Base-by-base conservation (phyloP, 2,888 invertebrate species). In the Malthinus flaveolus region DNA sequence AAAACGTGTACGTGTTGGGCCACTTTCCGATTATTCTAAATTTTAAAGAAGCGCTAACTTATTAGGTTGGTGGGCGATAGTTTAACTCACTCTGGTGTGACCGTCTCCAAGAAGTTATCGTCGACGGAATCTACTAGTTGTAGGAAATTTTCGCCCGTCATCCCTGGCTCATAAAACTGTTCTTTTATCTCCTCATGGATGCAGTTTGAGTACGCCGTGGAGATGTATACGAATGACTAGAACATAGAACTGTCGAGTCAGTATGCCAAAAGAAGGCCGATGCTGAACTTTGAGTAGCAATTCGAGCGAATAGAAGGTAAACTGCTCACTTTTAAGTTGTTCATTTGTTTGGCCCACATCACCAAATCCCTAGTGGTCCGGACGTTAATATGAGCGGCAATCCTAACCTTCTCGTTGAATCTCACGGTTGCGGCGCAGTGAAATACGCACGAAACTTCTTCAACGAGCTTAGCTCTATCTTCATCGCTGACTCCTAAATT, bases 1-100 rank as follows among this genome's bases (percentile, higher is more conserved):
- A 87, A 72, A 85, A 88, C 0, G 87, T 83, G 74, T 90, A 90
- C 0, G 88, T 88, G 74, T 91, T 91, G 0, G 90, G 90, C 76
- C 85, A 87, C 13, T 77, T 74, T 0, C 75, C 78, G 3, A 83
- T 64, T 10, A 84, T 62, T 33, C 85, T 85, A 32, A 45, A 49
- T n/a, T 32, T 31, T 3, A 1, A 15, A 35, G 9, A 9, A 15
- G 35, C 8, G 2, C 11, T 12, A 35, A 35, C 4, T 3, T 12
- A n/a, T 23, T 23, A 5, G 5, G 23, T 23, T 23, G 23, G 23
- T 23, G 23, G 2, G 23, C 5, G 2, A 36, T 12, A n/a, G 35
- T 33, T 2, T 6, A n/a, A 66, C 73, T 73, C 69, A 77, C 77
- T 60, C 65, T 53, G 73, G 69, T 12, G 73, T 75, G 13, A 75